These are phyloP conservation scores for Apantesis nais DNA, from an alignment of 2,888 invertebrate genomes.

Conservation along the genomic window DNA sequence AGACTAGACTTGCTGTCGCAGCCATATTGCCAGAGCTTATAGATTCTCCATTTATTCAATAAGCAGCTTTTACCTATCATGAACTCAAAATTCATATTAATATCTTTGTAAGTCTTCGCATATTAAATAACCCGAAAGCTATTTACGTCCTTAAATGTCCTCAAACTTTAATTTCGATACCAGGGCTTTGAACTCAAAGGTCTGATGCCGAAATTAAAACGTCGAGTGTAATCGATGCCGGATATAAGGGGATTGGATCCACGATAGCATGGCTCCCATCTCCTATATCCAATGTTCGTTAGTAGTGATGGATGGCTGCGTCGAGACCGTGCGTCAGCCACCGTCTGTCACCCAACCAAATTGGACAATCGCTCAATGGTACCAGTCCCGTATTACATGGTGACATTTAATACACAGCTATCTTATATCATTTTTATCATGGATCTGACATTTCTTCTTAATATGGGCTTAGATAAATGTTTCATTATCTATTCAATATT, in stretches of 20 bases:
- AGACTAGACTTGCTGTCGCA: neutral
- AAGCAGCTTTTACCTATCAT: neutral
- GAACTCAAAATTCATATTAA: neutral
- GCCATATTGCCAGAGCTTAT: neutral
- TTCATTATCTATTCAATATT: neutral
- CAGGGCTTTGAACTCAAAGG: conserved; percentile 29
- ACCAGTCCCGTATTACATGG: conserved; percentile 41
- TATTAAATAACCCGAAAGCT: neutral
- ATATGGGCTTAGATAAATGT: conserved; percentile 30
- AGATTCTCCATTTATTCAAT: conserved; percentile 1
- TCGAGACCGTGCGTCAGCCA: conserved; percentile 47
- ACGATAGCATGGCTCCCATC: conserved; percentile 49
- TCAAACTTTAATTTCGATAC: conserved; percentile 6
- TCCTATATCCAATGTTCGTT: conserved; percentile 70
- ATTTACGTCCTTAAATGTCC: conserved; percentile 10
- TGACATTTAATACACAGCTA: conserved; percentile 33
- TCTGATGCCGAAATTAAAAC: conserved; percentile 41
- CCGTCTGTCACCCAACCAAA: conserved; percentile 51
- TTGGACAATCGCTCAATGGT: conserved; percentile 55
- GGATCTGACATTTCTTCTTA: conserved; percentile 14
- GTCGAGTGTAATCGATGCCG: conserved; percentile 50
- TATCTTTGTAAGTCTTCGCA: neutral
- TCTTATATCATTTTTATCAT: conserved; percentile 39
- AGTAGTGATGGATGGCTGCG: conserved; percentile 63
- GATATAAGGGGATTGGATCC: conserved; percentile 62